These are phyloP conservation scores for Seira ritae DNA, from an alignment of 2,888 invertebrate species.

Conservation along the genomic window DNA sequence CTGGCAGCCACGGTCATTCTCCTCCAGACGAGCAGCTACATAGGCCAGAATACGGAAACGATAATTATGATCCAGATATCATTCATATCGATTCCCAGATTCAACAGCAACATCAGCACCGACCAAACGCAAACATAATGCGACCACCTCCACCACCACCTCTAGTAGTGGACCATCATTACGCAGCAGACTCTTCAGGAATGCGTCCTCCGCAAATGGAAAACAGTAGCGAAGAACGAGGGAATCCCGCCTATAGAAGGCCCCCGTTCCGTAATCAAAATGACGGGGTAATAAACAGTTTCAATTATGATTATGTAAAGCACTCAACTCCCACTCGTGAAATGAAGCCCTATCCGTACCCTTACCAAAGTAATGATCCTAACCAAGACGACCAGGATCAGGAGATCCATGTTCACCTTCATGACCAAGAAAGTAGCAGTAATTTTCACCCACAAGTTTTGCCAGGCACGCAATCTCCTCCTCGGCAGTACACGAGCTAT, in stretches of 20 bases:
- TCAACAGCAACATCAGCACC: too few relatives aligned
- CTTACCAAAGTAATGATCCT: not conserved
- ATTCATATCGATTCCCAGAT: not conserved
- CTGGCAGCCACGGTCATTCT: slow-evolving; percentile 8
- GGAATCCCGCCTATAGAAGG: not conserved
- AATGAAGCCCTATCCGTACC: slow-evolving; percentile 12
- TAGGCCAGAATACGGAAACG: not conserved
- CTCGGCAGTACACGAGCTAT: slow-evolving; percentile 39
- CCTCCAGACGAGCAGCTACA: slow-evolving; percentile 19
- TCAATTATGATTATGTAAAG: slow-evolving; percentile 38
- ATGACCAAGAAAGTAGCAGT: slow-evolving; percentile 29
- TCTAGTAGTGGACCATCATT: slow-evolving; percentile 37
- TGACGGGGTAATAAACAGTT: slow-evolving; percentile 32
- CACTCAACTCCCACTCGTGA: slow-evolving; percentile 13
- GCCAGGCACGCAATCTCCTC: slow-evolving; percentile 16
- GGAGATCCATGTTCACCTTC: slow-evolving; percentile 51
- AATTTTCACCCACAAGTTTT: not conserved
- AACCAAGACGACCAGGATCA: slow-evolving; percentile 22
- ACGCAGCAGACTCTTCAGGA: slow-evolving; percentile 50
- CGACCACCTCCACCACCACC: slow-evolving; percentile 18
- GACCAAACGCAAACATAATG: too few relatives aligned
- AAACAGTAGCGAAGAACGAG: not conserved
- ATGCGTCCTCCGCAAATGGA: slow-evolving; percentile 4
- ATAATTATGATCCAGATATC: slow-evolving; percentile 20
- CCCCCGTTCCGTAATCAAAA: not conserved